Base-by-base conservation (phyloP, 35 echinoderm and acorn worm genomes). In the Heliocidaris tuberculata region DNA sequence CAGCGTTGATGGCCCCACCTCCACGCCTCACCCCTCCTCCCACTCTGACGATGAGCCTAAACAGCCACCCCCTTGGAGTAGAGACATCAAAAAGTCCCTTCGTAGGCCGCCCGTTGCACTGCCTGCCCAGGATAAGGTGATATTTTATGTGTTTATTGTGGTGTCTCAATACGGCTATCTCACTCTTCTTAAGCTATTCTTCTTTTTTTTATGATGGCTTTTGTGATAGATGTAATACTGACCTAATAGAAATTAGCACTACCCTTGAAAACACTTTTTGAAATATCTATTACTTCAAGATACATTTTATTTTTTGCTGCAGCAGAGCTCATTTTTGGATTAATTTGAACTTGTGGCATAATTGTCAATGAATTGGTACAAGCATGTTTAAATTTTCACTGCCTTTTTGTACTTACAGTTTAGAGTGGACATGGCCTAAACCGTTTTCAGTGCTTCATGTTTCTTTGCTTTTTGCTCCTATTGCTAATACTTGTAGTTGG, bases 21-120 rank as follows among this genome's bases (percentile, higher is more conserved):
- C 91, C 91, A 93, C 87, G 47, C 87, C 87, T 24, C 31, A 32
- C 31, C 31, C 87, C 50, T 30, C 91, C 91, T 48, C 17, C 6
- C 86, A 27, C 13, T 24, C 86, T 6, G 35, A 78, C 49, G 48
- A 93, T 12, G 87, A 93, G 91, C 91, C 48, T 31, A 93, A 30
- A 59, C 31, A 93, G 48, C 47, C 91, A 5, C 91, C 91, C 47
- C 91, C 91, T 17, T 93, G 91, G 91, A 93, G 91, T 93, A 19
- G 91, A 48, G 91, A 93, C 50, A 93, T 93, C 50, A 93, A 93
- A 93, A 93, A 93, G 27, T 93, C 91, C 29, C 91, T 93, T 13
- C 91, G 91, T 59, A 93, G 48, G 50, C 91, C 91, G 50, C 91
- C 91, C 16, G 48, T 93, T 32, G 31, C 31, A 93, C 91, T 52